Conservation (phyloP, 2,888 invertebrate species). For the Heterodera filipjevi region DNA sequence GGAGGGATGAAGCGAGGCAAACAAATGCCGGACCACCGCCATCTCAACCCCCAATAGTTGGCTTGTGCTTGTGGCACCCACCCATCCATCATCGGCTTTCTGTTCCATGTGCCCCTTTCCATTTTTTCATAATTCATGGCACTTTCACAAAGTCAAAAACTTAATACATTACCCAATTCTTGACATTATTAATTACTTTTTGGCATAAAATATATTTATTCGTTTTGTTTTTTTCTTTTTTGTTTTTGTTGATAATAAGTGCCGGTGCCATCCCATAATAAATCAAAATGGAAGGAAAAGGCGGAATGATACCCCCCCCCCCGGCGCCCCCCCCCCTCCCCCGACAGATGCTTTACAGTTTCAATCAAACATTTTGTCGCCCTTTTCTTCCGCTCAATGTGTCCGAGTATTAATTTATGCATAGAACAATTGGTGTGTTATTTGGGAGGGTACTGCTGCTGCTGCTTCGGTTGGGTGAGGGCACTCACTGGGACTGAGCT, state of each 20-base stretch:
- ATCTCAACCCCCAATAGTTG: not conserved
- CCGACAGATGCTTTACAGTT: not conserved
- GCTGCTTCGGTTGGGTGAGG: not conserved
- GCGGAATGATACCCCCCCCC: not conserved
- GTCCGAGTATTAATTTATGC: constrained; percentile 9
- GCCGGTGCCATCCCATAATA: not conserved
- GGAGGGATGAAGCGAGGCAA: not conserved
- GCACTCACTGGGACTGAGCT: not conserved
- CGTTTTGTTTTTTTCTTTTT: not conserved
- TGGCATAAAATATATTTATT: too few relatives aligned
- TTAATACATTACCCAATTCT: too few relatives aligned
- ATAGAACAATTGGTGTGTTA: constrained; percentile 1
- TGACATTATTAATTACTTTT: not conserved
- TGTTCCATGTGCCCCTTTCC: not conserved
- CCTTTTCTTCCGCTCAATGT: not conserved
- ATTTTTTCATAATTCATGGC: too few relatives aligned
- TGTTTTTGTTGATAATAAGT: not conserved
- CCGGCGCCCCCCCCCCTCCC: not conserved
- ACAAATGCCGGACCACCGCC: not conserved
- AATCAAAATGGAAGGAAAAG: not conserved
- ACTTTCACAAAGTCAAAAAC: too few relatives aligned
- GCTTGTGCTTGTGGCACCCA: not conserved
- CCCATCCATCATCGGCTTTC: not conserved
- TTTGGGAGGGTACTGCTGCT: not conserved
- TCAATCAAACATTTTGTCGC: not conserved